Evolutionary conservation across 2,888 invertebrate genomes (phyloP), one percentile per base, ranked within the genome.

Genomic region (Cryptosula pallasiana): DNA sequence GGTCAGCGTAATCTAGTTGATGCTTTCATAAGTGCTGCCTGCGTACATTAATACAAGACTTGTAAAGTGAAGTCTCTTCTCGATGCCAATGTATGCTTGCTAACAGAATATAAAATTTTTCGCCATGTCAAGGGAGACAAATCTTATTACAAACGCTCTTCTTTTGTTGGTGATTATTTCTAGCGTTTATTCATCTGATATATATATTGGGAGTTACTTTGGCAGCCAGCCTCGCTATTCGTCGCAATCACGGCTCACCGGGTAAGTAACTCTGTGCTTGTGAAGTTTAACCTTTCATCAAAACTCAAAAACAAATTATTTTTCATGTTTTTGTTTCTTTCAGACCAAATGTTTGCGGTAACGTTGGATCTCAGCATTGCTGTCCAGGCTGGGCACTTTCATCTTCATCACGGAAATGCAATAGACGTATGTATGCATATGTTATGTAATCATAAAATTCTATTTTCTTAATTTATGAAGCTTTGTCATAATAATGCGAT

Each of bases 371-470:
- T 82, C 90, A 89, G 81, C 90, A 90, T 83, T 94, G 93, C 86
- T 94, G 93, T 86, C 91, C 91, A 1, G 93, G 93, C 20, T 94
- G 93, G 93, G 88, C 89, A 25, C 89, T 89, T 77, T 90, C 91
- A 78, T 89, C 89, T 1, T 89, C 90, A 77, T 89, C 90, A 63
- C 88, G 90, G 75, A 87, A 91, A 71, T 93, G 93, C 86, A 89
- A 92, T 80, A 90, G 92, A 79, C 93, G 93, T 93, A 88, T 91
- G 93, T 91, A 55, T 57, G 69, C 72, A 73, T 57, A 71, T 72
- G 35, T n/a, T n/a, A n/a, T n/a, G n/a, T n/a, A n/a, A n/a, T n/a
- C n/a, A n/a, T n/a, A n/a, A n/a, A n/a, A n/a, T n/a, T n/a, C n/a
- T n/a, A n/a, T n/a, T n/a, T n/a, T n/a, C n/a, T n/a, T n/a, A n/a